phyloP scores from a whole-genome alignment of 2,113 vertebrate genomes.

The Morone saxatilis region DNA sequence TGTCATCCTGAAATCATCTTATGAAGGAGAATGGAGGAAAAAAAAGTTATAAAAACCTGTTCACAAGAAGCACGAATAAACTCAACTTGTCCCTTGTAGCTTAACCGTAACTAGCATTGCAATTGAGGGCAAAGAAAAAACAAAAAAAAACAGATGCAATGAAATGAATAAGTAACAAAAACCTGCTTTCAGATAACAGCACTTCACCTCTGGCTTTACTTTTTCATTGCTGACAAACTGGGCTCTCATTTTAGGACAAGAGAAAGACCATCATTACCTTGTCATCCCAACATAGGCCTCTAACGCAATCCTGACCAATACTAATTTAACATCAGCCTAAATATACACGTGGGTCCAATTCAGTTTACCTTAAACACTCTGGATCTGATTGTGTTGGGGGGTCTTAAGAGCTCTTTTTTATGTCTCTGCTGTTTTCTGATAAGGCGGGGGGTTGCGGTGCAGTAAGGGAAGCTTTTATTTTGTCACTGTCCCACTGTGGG shows the following conservation, averaged over 20 bases:
- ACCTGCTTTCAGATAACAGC: conserved; percentile 71
- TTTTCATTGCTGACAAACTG: conserved; percentile 50
- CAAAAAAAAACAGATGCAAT: conserved; percentile 48
- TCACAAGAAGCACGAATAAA: conserved; percentile 43
- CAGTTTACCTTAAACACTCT: conserved; percentile 28
- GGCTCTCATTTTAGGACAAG: conserved; percentile 38
- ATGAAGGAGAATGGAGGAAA: neutral
- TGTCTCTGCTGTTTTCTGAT: conserved; percentile 57
- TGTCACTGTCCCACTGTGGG: conserved; percentile 35
- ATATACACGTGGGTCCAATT: conserved; percentile 16
- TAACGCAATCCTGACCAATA: conserved; percentile 18
- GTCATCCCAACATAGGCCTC: conserved; percentile 12
- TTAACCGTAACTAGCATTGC: conserved; percentile 43
- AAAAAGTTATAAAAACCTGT: conserved; percentile 15
- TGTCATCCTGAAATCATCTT: conserved; percentile 52
- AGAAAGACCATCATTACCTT: conserved; percentile 31
- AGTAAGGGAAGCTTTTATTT: conserved; percentile 51
- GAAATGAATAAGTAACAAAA: conserved; percentile 52
- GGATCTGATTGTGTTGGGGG: conserved; percentile 37
- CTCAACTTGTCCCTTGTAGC: conserved; percentile 31
- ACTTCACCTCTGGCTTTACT: conserved; percentile 53
- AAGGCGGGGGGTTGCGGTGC: conserved; percentile 64
- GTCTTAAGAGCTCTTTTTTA: conserved; percentile 25
- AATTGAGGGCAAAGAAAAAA: conserved; percentile 32
- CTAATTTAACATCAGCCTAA: conserved; percentile 41